Conservation (phyloP, 1,140 invertebrate genomes). For the Leptinotarsa texana region DNA sequence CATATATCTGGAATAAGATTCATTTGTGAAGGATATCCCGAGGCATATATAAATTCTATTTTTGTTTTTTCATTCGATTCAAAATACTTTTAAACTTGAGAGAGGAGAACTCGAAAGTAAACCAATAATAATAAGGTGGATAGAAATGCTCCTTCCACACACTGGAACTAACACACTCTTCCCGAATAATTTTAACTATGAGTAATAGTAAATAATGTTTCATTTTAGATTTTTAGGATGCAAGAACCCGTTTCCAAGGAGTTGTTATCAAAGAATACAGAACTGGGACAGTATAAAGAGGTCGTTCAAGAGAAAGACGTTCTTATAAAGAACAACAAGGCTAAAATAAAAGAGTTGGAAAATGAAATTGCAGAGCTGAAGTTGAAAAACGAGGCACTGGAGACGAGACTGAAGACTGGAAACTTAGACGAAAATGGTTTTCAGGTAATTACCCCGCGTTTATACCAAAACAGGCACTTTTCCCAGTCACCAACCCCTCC, state of each 20-base stretch:
- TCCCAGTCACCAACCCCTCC: no score
- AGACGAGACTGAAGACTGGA: constrained; percentile 25
- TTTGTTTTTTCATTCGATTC: no score
- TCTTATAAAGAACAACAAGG: constrained; percentile 26
- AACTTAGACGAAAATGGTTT: constrained; percentile 28
- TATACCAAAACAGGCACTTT: no score
- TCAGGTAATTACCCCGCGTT: background rate
- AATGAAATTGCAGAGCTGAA: constrained; percentile 23
- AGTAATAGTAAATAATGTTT: background rate
- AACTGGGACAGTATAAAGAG: constrained; percentile 32
- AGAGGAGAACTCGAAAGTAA: no score
- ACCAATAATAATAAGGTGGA: no score
- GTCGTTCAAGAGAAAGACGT: constrained; percentile 35
- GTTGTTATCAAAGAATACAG: constrained; percentile 31
- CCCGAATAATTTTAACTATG: no score
- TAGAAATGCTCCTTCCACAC: no score
- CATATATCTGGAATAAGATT: no score
- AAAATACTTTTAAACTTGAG: no score
- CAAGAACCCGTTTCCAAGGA: constrained; percentile 38
- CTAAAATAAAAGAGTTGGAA: constrained; percentile 30
- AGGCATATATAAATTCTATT: no score
- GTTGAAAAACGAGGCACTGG: constrained; percentile 11
- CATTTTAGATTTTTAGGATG: constrained; percentile 39
- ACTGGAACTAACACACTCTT: no score
- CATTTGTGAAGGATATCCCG: no score